These are phyloP conservation scores for Cheilosia impressa DNA, from an alignment of 2,888 invertebrate species.

Conservation along the genomic window DNA sequence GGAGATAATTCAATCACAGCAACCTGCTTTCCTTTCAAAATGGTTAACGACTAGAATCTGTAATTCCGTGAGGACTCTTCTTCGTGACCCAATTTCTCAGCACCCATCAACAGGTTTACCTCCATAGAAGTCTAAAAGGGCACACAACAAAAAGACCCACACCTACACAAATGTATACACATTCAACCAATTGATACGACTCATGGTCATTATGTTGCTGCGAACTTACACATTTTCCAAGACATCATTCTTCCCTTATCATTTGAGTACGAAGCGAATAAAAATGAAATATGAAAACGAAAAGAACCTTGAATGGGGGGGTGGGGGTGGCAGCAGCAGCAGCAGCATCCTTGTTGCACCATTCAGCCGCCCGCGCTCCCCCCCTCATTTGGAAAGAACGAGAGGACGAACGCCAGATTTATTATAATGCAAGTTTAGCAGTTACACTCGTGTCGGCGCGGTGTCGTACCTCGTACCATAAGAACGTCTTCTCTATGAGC, in stretches of 20 bases:
- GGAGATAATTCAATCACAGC: no score
- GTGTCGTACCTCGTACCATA: no score
- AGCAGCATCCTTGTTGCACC: constrained; percentile 1
- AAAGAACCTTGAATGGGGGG: constrained; percentile 27
- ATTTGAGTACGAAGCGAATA: constrained; percentile 28
- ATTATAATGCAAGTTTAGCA: constrained; percentile 21
- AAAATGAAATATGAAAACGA: constrained; percentile 41
- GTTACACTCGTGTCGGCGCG: background rate
- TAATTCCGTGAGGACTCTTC: no score
- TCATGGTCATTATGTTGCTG: constrained; percentile 1
- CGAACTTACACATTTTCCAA: constrained; percentile 17
- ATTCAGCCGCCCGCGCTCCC: no score
- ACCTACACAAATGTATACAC: background rate
- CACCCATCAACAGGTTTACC: constrained; percentile 8
- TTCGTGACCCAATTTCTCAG: no score
- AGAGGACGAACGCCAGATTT: background rate
- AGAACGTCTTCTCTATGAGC: background rate
- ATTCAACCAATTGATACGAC: background rate
- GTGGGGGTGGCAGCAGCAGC: constrained; percentile 7
- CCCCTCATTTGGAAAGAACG: background rate
- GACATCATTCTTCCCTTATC: constrained; percentile 48
- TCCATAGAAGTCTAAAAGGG: no score
- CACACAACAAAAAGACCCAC: background rate
- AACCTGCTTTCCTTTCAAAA: no score
- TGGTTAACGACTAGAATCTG: no score